Base-by-base conservation (phyloP, 2,113 vertebrate species). In the Pholis gunnellus region DNA sequence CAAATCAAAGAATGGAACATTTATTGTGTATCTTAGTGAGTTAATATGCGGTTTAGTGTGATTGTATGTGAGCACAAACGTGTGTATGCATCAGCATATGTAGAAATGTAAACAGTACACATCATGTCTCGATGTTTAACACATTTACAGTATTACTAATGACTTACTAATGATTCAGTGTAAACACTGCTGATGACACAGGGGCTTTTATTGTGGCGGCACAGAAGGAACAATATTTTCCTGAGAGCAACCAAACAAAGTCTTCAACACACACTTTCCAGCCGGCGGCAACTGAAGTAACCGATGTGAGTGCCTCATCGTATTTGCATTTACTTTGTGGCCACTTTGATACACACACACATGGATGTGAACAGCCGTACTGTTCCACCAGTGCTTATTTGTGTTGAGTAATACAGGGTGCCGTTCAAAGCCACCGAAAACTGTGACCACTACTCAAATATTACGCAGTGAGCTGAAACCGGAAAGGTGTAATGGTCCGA, bases 341-440 rank as follows among this genome's bases (percentile, higher is more conserved):
- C 22, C 36, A 52, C 76, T 70, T 25, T n/a, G 8, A 54, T 18
- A 40, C 75, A 52, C 48, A 52, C 48, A 67, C 72, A 42, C 72
- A 67, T 1, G 10, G 18, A 25, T 44, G 8, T 85, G 74, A 89
- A 78, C 34, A 46, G 54, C 34, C 75, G 9, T 50, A 52, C 57
- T 81, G 71, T 88, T 81, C 82, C 22, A 10, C 54, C 61, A 9
- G 18, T 75, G 78, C 54, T 80, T 86, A 89, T 90, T 90, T 89
- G 54, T 52, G 63, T 52, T 66, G 75, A 84, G 59, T 84, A 75
- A 76, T 59, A 52, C 71, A 63, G 70, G 46, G n/a, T 63, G 73
- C 5, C 54, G 13, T 82, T 83, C 82, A 88, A 88, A 89, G 72
- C 59, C 27, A 72, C 80, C 44, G 66, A 69, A 70, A 83, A 60